Conservation (phyloP, 2,888 invertebrate species). For the Nomada fucata region DNA sequence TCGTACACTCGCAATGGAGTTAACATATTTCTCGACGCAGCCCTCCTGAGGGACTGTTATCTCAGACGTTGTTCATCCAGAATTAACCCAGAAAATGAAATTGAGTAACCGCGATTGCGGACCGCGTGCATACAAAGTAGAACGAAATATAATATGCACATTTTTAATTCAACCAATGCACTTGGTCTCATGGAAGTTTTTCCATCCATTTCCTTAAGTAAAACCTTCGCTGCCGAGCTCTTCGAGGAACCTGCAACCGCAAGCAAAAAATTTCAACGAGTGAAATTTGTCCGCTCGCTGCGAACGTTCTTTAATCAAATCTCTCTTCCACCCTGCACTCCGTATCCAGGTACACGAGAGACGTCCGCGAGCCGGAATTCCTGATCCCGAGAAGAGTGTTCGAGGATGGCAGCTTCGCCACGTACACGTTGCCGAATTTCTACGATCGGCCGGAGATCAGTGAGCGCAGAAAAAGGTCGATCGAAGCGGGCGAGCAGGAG, state of each 20-base stretch:
- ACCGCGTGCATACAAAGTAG: no score
- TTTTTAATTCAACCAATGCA: not conserved
- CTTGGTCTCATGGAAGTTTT: no score
- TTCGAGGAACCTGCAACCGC: not conserved
- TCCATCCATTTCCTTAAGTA: not conserved
- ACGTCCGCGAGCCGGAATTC: constrained; percentile 84
- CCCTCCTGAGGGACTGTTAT: no score
- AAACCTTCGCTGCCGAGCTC: not conserved
- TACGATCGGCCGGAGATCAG: constrained; percentile 78
- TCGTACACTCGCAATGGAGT: no score
- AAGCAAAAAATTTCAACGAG: not conserved
- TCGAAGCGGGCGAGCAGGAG: constrained; percentile 22
- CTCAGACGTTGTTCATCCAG: no score
- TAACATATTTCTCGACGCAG: no score
- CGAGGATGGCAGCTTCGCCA: constrained; percentile 83
- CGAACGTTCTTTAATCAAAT: constrained; percentile 26
- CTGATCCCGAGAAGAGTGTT: constrained; percentile 84
- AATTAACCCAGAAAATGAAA: no score
- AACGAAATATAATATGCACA: no score
- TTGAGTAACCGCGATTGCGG: no score
- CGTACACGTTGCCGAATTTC: constrained; percentile 84
- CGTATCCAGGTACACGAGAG: constrained; percentile 83
- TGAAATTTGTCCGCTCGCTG: not conserved
- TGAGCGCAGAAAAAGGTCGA: constrained; percentile 71
- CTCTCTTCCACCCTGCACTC: not conserved